Conservation (phyloP, 2,888 invertebrate species). For the Sphaerophoria rueppellii region DNA sequence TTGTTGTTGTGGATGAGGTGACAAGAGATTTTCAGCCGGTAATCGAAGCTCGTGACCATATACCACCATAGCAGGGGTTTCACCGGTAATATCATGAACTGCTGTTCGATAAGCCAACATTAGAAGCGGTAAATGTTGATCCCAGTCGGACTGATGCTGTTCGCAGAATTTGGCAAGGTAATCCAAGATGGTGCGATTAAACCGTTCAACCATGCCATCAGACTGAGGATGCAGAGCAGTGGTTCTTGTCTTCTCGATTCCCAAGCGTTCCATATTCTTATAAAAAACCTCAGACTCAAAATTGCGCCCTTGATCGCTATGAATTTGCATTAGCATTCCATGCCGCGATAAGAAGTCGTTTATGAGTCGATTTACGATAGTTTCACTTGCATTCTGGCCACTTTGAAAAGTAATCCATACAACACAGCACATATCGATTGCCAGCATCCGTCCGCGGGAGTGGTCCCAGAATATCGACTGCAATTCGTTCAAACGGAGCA, state of each 20-base stretch:
- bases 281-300: neutral
- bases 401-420: constrained; percentile 52
- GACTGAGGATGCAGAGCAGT: constrained; percentile 76
- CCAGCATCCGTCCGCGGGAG: neutral
- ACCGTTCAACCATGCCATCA: constrained; percentile 76
- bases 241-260: constrained; percentile 70
- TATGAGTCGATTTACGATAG: constrained; percentile 39
- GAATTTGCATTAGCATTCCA: constrained; percentile 51
- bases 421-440: neutral
- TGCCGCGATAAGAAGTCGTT: constrained; percentile 45
- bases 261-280: constrained; percentile 38
- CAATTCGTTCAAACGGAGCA: neutral
- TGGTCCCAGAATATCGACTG: neutral
- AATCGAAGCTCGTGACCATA: constrained; percentile 71
- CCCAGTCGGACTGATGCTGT: constrained; percentile 60
- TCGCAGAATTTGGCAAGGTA: constrained; percentile 70
- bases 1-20: constrained; percentile 59
- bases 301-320: constrained; percentile 51
- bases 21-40: constrained; percentile 71
- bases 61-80: constrained; percentile 64
- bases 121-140: constrained; percentile 38
- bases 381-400: constrained; percentile 57
- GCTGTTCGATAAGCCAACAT: constrained; percentile 61
- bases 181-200: constrained; percentile 74
- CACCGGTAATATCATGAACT: constrained; percentile 60